Evolutionary conservation across 2,888 invertebrate genomes (phyloP).

Genomic region (Rhamphomyia laevipes): DNA sequence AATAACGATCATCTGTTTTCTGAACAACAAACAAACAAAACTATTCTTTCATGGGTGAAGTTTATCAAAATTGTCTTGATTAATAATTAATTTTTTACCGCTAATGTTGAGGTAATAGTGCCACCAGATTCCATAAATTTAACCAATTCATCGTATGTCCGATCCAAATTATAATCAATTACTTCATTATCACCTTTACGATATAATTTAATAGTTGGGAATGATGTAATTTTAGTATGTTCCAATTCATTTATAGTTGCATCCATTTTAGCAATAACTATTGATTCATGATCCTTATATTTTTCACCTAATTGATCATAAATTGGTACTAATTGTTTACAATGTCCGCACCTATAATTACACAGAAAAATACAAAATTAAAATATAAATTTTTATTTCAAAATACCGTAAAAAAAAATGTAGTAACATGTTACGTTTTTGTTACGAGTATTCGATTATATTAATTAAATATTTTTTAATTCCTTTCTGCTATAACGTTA

Average conservation of each 20-base stretch:
- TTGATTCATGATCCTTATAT: slow-evolving; percentile 66
- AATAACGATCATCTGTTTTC: not conserved
- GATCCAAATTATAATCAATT: slow-evolving; percentile 89
- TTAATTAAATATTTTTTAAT: too few species aligned
- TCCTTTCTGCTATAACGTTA: too few species aligned
- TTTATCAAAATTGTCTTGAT: not conserved
- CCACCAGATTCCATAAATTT: slow-evolving; percentile 93
- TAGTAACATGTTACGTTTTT: too few species aligned
- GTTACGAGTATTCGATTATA: too few species aligned
- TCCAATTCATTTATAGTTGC: slow-evolving; percentile 96
- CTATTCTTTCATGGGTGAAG: not conserved
- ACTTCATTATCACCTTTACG: slow-evolving; percentile 80
- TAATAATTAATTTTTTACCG: slow-evolving; percentile 31
- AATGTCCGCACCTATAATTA: slow-evolving; percentile 72
- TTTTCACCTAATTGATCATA: slow-evolving; percentile 94
- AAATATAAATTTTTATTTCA: not conserved
- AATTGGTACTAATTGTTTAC: slow-evolving; percentile 94
- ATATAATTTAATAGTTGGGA: slow-evolving; percentile 92
- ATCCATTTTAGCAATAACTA: slow-evolving; percentile 98
- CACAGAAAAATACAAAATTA: slow-evolving; percentile 1
- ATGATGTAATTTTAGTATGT: slow-evolving; percentile 86
- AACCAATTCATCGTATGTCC: slow-evolving; percentile 83
- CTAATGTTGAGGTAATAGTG: slow-evolving; percentile 56
- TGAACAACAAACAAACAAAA: not conserved
- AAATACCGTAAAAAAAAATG: too few species aligned